Conservation (phyloP, 2,888 invertebrate species). For the Calameuta idolon region DNA sequence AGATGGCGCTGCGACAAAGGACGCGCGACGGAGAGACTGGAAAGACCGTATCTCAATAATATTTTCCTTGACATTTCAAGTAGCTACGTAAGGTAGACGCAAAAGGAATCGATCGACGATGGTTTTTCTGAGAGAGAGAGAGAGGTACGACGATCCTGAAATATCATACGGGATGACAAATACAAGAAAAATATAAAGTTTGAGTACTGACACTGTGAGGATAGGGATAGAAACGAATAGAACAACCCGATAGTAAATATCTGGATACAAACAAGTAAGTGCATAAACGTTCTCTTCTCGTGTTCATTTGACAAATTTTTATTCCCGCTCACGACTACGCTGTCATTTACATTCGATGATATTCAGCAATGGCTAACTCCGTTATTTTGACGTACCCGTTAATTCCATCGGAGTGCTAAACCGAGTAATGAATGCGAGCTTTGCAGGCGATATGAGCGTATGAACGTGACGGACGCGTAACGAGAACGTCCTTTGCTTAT, state of each 20-base stretch:
- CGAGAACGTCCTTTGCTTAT: background rate
- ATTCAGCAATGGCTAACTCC: background rate
- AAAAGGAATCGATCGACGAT: background rate
- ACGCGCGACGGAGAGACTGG: background rate
- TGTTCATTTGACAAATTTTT: background rate
- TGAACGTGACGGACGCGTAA: background rate
- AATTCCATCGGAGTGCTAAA: background rate
- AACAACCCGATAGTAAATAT: background rate
- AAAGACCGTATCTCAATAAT: background rate
- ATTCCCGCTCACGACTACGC: background rate
- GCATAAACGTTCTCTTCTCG: background rate
- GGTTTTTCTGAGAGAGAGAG: background rate
- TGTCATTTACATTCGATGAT: background rate
- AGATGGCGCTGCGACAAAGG: background rate
- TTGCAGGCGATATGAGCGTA: background rate
- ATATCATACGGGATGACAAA: background rate
- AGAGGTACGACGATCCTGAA: background rate
- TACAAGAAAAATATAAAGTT: background rate
- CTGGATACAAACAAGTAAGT: background rate
- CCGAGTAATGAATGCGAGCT: background rate
- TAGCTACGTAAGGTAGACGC: background rate
- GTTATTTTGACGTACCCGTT: background rate
- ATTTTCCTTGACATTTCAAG: background rate
- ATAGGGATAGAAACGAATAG: background rate
- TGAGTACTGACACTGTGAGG: background rate